These are phyloP conservation scores for Barnardius zonarius DNA, from an alignment of 2,113 vertebrate species.

Conservation along the genomic window DNA sequence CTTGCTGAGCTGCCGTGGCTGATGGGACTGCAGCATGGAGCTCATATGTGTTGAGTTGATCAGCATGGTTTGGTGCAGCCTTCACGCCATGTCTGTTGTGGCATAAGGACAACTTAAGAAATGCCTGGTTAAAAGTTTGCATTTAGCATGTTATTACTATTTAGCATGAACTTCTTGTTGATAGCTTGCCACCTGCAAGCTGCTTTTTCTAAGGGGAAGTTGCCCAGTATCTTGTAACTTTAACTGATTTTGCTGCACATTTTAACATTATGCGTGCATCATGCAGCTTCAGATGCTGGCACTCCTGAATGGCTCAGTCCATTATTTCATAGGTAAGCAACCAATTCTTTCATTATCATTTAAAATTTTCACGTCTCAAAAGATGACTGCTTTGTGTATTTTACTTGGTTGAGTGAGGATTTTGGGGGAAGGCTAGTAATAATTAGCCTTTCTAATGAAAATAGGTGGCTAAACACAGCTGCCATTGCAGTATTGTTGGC, in stretches of 20 bases:
- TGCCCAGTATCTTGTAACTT: neutral
- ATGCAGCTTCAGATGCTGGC: neutral
- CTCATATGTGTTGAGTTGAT: rapidly evolving
- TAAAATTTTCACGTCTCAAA: neutral
- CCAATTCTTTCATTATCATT: neutral
- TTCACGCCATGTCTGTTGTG: rapidly evolving
- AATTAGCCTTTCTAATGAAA: neutral
- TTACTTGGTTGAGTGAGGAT: neutral
- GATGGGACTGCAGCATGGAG: rapidly evolving
- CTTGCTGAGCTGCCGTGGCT: neutral
- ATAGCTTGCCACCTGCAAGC: neutral
- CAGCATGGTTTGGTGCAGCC: neutral
- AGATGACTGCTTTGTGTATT: neutral
- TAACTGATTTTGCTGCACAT: neutral
- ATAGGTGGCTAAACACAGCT: neutral
- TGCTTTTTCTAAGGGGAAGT: neutral
- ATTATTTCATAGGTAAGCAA: neutral
- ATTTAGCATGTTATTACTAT: rapidly evolving
- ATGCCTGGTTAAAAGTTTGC: neutral
- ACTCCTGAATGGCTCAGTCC: neutral
- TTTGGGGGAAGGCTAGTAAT: neutral
- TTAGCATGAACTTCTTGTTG: neutral
- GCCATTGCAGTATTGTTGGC: neutral
- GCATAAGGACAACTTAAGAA: neutral
- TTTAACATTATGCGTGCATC: neutral